phyloP scores from a whole-genome alignment of 2,888 invertebrate species.

The Antheraea assamensis region DNA sequence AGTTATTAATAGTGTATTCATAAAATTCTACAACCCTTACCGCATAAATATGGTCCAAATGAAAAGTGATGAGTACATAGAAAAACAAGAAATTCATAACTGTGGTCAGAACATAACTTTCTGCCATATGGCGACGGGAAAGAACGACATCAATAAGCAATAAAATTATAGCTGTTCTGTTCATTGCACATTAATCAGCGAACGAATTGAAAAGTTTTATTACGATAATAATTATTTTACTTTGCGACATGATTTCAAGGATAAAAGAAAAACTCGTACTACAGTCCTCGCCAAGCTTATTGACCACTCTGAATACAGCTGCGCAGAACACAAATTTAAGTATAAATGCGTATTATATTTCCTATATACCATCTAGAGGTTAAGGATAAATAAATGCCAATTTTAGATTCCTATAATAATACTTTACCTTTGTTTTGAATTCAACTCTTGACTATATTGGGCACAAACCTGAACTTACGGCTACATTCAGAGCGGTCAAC shows the following conservation, averaged over 20 bases:
- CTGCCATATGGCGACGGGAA: conserved; percentile 44
- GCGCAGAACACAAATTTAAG: no score
- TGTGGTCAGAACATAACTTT: conserved; percentile 51
- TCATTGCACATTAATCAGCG: conserved; percentile 51
- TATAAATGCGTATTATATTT: no score
- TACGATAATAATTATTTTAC: conserved; percentile 4
- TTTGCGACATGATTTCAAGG: neutral
- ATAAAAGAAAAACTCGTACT: conserved; percentile 7
- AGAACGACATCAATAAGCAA: conserved; percentile 40
- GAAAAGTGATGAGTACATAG: conserved; percentile 53
- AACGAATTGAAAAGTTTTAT: conserved; percentile 46
- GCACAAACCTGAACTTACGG: no score
- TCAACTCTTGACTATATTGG: no score
- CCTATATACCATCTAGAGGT: no score
- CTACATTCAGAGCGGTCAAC: no score
- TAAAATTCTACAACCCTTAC: conserved; percentile 44
- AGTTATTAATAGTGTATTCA: neutral
- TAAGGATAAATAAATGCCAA: no score
- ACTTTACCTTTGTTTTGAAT: no score
- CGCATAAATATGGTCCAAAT: conserved; percentile 48
- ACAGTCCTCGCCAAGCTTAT: no score
- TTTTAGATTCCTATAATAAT: no score
- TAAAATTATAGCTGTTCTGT: conserved; percentile 55
- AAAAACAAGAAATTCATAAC: conserved; percentile 65
- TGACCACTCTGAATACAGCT: no score